Conservation (phyloP, 2,113 vertebrate genomes). For the Pelecanus crispus region DNA sequence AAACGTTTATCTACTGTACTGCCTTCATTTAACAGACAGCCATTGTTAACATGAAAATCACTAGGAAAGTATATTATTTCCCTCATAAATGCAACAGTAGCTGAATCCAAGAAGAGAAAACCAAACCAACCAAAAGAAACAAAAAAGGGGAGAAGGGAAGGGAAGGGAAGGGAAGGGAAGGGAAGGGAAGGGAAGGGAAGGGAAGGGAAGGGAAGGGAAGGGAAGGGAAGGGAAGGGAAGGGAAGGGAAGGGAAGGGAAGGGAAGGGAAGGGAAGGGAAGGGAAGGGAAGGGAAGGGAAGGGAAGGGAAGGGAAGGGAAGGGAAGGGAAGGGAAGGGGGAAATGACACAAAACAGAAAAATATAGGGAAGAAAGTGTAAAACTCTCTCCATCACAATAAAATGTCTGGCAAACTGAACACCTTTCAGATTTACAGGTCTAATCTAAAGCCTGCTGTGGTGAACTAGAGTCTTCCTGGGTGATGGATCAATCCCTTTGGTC, state of each 20-base stretch:
- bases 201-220: too few species aligned
- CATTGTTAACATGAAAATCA: not conserved
- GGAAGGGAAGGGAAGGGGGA: too few species aligned
- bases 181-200: too few species aligned
- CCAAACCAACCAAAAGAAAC: not conserved
- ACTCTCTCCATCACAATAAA: not conserved
- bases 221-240: too few species aligned
- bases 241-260: too few species aligned
- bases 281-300: too few species aligned
- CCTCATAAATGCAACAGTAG: not conserved
- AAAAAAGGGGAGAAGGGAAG: too few species aligned
- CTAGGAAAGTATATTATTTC: not conserved
- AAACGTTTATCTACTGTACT: not conserved
- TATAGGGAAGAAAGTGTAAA: not conserved
- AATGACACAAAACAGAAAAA: not conserved
- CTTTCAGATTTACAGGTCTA: not conserved
- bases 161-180: too few species aligned
- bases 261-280: too few species aligned
- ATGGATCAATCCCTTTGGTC: not conserved
- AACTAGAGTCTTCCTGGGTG: not conserved
- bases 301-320: too few species aligned
- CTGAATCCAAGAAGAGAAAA: not conserved
- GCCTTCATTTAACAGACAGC: not conserved
- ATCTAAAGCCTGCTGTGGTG: not conserved
- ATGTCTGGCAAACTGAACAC: not conserved